These are phyloP conservation scores for Pyrrhosoma nymphula DNA, from an alignment of 2,888 invertebrate species.

Conservation along the genomic window DNA sequence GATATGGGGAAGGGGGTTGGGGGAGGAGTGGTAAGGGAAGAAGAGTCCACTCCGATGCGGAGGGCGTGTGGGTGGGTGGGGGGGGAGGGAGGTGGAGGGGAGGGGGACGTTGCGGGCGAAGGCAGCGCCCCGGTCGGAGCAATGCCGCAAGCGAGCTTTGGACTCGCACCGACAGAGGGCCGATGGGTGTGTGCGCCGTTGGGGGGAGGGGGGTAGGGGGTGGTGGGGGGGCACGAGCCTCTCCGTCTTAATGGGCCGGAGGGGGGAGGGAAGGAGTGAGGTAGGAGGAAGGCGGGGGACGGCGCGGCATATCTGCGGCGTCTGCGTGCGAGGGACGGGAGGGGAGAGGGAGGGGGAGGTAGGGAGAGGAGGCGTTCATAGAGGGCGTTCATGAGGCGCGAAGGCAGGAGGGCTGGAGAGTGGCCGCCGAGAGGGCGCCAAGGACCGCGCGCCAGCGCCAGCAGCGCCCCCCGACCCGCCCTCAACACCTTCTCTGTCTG, in stretches of 20 bases:
- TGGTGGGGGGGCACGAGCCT: not conserved
- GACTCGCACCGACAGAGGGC: slow-evolving; percentile 8
- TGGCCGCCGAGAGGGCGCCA: slow-evolving; percentile 6
- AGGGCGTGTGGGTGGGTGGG: not conserved
- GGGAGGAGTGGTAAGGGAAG: not conserved
- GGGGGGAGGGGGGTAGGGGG: not conserved
- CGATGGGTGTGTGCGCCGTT: not conserved
- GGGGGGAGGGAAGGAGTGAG: not conserved
- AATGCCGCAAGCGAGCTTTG: slow-evolving; percentile 5
- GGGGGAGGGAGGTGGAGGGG: not conserved
- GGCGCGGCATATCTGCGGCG: slow-evolving; percentile 36
- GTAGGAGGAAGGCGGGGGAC: not conserved
- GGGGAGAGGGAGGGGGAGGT: not conserved
- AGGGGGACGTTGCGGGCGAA: not conserved
- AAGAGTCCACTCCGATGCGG: not conserved
- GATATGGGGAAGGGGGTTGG: not conserved
- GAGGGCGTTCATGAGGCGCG: slow-evolving; percentile 1
- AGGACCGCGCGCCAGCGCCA: not conserved
- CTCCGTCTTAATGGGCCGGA: not conserved
- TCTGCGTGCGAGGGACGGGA: not conserved
- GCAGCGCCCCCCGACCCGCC: not conserved
- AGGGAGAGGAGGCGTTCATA: not conserved
- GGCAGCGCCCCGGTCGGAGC: slow-evolving; percentile 12
- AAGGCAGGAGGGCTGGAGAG: slow-evolving; percentile 19
- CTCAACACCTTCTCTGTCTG: not conserved